A percentile compares a stretch with the other conserved stretches of the same genome.
These are phyloP conservation scores for Hormiphora californensis DNA, from an alignment of 37 sponge, comb jelly and placozoan species.

Conservation along the genomic window DNA sequence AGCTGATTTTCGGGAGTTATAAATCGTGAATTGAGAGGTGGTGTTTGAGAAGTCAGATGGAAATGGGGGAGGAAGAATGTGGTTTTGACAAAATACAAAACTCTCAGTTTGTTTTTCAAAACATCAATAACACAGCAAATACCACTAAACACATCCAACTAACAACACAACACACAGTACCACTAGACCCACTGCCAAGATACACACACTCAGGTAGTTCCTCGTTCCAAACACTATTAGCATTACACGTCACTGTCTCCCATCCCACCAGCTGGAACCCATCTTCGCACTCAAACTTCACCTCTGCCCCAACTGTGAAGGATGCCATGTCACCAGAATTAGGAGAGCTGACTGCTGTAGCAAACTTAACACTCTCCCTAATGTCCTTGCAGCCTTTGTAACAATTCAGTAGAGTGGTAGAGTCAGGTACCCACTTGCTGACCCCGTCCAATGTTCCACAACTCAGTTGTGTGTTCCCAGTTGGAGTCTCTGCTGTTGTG, in stretches of 20 bases:
- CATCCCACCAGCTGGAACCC: slow-evolving; percentile 15
- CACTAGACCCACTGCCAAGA: not conserved
- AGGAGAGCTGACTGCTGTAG: not conserved
- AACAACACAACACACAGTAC: not conserved
- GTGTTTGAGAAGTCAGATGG: not conserved
- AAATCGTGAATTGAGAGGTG: no score
- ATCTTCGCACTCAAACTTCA: not conserved
- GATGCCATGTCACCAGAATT: not conserved
- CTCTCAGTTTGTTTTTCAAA: not conserved
- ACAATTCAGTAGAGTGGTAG: not conserved
- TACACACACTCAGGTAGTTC: not conserved
- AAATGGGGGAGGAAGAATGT: not conserved
- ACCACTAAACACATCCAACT: not conserved
- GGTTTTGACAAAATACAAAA: not conserved
- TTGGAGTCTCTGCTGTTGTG: not conserved
- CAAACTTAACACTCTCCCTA: not conserved
- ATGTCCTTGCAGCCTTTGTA: slow-evolving; percentile 5
- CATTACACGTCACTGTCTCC: not conserved
- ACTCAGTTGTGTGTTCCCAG: not conserved
- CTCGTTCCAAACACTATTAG: not conserved
- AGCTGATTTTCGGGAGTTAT: no score
- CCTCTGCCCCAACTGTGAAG: not conserved
- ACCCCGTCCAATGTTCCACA: not conserved
- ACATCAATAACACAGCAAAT: not conserved
- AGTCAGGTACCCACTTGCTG: not conserved